Evolutionary conservation across 2,113 vertebrate species (phyloP).

Genomic region (Eclectus roratus): DNA sequence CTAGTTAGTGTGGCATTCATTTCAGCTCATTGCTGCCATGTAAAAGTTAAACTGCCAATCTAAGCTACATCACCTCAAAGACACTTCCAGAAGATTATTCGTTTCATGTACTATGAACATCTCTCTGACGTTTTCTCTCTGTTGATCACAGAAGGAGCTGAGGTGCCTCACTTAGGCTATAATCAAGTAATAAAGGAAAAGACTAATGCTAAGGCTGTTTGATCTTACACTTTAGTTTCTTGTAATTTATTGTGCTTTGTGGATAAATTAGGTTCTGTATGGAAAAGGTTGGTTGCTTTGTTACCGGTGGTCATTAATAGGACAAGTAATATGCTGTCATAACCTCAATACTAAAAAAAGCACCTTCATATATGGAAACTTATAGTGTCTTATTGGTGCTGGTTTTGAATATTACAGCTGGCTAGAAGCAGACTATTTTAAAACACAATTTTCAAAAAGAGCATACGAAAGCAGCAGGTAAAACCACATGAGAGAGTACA

Average conservation of each 20-base stretch:
- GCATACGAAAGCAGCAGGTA: not conserved
- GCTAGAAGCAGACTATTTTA: not conserved
- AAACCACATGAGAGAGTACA: not conserved
- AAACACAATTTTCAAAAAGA: not conserved
- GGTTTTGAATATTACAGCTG: not conserved
- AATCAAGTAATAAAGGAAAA: not conserved
- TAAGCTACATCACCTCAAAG: not conserved
- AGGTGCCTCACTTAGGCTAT: not conserved
- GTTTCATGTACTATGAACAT: not conserved
- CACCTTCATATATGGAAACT: not conserved
- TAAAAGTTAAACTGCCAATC: not conserved
- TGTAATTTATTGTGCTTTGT: not conserved
- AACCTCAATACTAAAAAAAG: not conserved
- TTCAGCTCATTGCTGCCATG: not conserved
- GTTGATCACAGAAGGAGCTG: not conserved
- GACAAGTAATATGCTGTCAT: not conserved
- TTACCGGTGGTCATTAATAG: not conserved
- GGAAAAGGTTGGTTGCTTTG: not conserved
- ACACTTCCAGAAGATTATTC: not conserved
- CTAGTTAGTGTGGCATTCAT: not conserved
- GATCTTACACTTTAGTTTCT: not conserved
- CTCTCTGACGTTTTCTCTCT: not conserved
- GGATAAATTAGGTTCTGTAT: not conserved
- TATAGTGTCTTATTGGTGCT: not conserved
- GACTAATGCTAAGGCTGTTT: not conserved